Conservation (phyloP, 1,140 invertebrate species). For the Drosophila rhopaloa region DNA sequence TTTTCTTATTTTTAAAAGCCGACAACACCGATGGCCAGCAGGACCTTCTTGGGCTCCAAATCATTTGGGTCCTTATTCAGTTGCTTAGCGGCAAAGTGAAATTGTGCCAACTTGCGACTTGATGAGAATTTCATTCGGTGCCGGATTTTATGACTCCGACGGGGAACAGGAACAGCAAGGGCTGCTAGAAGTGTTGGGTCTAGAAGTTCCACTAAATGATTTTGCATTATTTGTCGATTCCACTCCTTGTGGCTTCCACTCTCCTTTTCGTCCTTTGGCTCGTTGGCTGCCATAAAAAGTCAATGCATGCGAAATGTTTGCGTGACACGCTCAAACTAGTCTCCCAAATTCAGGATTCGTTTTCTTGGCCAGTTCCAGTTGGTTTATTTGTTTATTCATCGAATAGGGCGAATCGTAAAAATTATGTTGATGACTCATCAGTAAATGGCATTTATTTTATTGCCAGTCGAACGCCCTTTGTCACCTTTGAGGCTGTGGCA, state of each 20-base stretch:
- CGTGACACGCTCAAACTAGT: slow-evolving; percentile 73
- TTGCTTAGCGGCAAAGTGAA: slow-evolving; percentile 74
- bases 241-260: slow-evolving; percentile 20
- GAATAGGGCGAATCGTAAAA: slow-evolving; percentile 78
- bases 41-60: slow-evolving; percentile 2
- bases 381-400: slow-evolving; percentile 83
- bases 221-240: slow-evolving; percentile 78
- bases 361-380: slow-evolving; percentile 30
- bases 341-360: slow-evolving; percentile 24
- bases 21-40: slow-evolving; percentile 16
- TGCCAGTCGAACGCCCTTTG: slow-evolving; percentile 47
- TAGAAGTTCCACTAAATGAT: slow-evolving; percentile 74
- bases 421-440: slow-evolving; percentile 84
- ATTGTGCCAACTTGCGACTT: slow-evolving; percentile 79
- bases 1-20: background rate
- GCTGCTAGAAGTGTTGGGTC: slow-evolving; percentile 13
- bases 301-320: slow-evolving; percentile 83
- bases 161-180: background rate
- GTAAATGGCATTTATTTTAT: slow-evolving; percentile 84
- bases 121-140: slow-evolving; percentile 78
- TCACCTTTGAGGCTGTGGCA: slow-evolving; percentile 53
- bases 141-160: slow-evolving; percentile 76
- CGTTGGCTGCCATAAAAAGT: slow-evolving; percentile 73
- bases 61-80: slow-evolving; percentile 57
- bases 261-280: slow-evolving; percentile 6